These are phyloP conservation scores for Hestina assimilis DNA, from an alignment of 1,140 invertebrate genomes.

Conservation along the genomic window DNA sequence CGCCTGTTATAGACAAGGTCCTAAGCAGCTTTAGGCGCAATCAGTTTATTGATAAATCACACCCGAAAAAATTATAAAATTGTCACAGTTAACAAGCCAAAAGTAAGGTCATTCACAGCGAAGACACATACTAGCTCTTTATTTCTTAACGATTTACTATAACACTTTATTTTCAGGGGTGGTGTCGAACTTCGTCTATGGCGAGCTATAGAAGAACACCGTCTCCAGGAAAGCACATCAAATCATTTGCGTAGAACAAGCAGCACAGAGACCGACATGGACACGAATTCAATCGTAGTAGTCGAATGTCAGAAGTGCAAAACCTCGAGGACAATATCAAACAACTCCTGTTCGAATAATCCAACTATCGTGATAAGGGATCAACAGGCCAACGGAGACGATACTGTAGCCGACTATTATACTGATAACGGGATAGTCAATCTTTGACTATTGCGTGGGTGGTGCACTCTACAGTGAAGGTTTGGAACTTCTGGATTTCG, in stretches of 20 bases:
- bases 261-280: conserved; percentile 69
- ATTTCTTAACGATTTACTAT: background rate
- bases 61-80: no score
- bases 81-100: no score
- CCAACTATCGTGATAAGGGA: conserved; percentile 62
- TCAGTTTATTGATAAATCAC: no score
- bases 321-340: conserved; percentile 37
- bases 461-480: conserved; percentile 73
- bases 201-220: conserved; percentile 76
- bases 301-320: conserved; percentile 67
- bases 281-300: conserved; percentile 67
- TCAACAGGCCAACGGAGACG: conserved; percentile 49
- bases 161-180: conserved; percentile 41
- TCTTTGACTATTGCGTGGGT: conserved; percentile 73
- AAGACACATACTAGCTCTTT: no score
- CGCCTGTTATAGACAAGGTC: no score
- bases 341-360: conserved; percentile 50
- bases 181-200: conserved; percentile 78
- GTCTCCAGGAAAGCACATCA: conserved; percentile 40
- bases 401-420: conserved; percentile 45
- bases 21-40: no score
- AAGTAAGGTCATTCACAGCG: no score
- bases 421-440: conserved; percentile 52
- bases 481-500: conserved; percentile 2
- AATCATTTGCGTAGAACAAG: conserved; percentile 50